A percentile compares a stretch with the other conserved stretches of the same genome.
Conservation (phyloP, 2,113 vertebrate genomes). For the Rana temporaria region DNA sequence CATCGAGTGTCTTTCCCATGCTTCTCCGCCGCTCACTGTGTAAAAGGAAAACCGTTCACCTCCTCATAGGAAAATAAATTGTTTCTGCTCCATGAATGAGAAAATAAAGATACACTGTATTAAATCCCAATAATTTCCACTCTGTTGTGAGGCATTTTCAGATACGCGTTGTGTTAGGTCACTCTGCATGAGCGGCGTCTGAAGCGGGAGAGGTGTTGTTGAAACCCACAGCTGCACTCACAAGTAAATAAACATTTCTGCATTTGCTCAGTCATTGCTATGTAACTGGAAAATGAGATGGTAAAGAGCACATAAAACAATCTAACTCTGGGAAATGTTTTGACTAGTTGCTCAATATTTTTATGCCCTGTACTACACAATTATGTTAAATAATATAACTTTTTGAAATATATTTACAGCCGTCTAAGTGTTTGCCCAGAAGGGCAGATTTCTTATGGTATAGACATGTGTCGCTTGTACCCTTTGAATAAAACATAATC, state of each 20-base stretch:
- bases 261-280: constrained; percentile 26
- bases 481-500: too few relatives aligned
- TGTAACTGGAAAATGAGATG: constrained; percentile 31
- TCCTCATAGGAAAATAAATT: background rate
- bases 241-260: constrained; percentile 26
- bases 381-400: constrained; percentile 9
- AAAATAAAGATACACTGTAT: background rate
- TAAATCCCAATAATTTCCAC: background rate
- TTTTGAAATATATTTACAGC: constrained; percentile 9
- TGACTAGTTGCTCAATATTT: constrained; percentile 33
- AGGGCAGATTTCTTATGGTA: background rate
- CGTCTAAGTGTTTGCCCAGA: too few relatives aligned
- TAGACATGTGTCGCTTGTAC: background rate
- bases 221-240: constrained; percentile 27
- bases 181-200: constrained; percentile 1
- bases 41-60: background rate
- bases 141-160: background rate
- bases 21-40: background rate
- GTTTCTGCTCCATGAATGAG: background rate
- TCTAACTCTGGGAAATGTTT: constrained; percentile 27
- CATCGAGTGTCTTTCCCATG: too few relatives aligned
- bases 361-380: constrained; percentile 6
- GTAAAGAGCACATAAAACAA: constrained; percentile 25
- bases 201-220: constrained; percentile 11
- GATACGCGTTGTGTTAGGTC: background rate